phyloP scores from a whole-genome alignment of 2,888 invertebrate species.

The Bugulina stolonifera region DNA sequence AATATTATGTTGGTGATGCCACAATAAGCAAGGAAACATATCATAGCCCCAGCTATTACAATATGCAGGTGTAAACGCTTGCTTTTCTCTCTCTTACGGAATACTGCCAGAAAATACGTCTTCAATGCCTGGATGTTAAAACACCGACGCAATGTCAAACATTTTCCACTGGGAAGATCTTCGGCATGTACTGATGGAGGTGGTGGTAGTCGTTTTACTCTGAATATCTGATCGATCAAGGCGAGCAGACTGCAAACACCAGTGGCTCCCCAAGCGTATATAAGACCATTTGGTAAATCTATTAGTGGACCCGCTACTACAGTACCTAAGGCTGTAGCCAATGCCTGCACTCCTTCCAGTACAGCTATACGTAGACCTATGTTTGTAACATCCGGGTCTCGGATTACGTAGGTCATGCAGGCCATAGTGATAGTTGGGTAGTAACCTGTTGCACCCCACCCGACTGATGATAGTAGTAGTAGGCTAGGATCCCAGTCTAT shows the following conservation, averaged over 20 bases:
- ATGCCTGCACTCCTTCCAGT: background rate
- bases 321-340: background rate
- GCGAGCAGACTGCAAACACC: background rate
- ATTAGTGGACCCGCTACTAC: background rate
- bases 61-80: conserved; percentile 21
- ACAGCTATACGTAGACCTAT: background rate
- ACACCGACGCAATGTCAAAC: background rate
- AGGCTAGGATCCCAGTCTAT: conserved; percentile 11
- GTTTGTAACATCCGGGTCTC: conserved; percentile 3
- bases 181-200: background rate
- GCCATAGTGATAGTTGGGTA: conserved; percentile 13
- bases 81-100: background rate
- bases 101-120: background rate
- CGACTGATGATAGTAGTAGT: background rate
- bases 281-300: background rate
- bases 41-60: background rate
- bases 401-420: conserved; percentile 7
- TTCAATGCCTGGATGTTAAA: background rate
- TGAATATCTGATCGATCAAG: background rate
- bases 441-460: conserved; percentile 2
- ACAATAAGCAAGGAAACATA: background rate
- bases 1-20: conserved; percentile 1
- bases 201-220: background rate
- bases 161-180: background rate
- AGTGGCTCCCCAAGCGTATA: background rate